These are phyloP conservation scores for Pyrocephalus nanus DNA, from an alignment of 2,797 vertebrate genomes.

Conservation along the genomic window DNA sequence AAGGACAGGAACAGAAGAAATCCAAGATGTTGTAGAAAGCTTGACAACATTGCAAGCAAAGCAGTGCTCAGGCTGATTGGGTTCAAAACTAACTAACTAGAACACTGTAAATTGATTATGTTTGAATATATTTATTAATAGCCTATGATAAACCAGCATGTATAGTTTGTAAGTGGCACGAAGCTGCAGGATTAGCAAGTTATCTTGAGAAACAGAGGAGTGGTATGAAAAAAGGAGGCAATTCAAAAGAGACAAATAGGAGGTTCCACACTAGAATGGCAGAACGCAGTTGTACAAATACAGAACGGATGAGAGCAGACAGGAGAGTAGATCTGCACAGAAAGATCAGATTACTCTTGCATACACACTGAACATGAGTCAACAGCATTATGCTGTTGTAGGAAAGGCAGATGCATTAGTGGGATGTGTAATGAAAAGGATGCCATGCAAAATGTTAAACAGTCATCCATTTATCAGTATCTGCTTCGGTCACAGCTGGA, in stretches of 20 bases:
- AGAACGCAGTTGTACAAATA: neutral
- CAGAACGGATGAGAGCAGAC: neutral
- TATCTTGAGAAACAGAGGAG: neutral
- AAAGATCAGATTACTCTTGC: neutral
- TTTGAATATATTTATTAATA: neutral
- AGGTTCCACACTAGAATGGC: neutral
- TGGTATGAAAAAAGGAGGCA: neutral
- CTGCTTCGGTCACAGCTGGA: neutral
- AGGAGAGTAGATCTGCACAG: neutral
- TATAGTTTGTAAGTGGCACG: neutral
- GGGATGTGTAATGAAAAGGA: constrained; percentile 1
- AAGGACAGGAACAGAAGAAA: neutral
- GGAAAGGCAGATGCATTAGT: neutral
- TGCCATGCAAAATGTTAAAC: neutral
- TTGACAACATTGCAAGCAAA: neutral
- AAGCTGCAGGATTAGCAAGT: neutral
- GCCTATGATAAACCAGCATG: neutral
- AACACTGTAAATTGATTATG: neutral
- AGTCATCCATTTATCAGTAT: neutral
- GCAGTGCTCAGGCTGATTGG: neutral
- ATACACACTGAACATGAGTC: neutral
- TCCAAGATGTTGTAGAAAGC: neutral
- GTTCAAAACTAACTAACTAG: neutral
- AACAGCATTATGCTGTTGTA: neutral
- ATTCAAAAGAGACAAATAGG: neutral